Evolutionary conservation across 2,113 vertebrate genomes (phyloP).

Genomic region (Balaenoptera acutorostrata): DNA sequence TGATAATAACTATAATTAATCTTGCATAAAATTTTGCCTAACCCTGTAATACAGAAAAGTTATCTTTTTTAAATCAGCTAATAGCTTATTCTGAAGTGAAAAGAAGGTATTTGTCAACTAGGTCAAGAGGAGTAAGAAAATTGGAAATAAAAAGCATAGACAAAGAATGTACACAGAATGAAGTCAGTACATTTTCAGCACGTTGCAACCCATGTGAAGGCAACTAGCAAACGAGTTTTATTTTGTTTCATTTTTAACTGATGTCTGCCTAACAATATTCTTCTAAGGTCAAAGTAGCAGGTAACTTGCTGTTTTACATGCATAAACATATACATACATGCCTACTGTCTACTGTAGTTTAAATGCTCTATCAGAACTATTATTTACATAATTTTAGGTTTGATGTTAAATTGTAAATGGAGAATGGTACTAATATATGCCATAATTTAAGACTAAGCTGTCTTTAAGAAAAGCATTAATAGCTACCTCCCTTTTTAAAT

Average conservation of each 20-base stretch:
- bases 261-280: neutral
- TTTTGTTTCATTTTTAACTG: neutral
- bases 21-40: slow-evolving; percentile 46
- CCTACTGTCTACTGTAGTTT: too few species aligned
- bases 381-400: neutral
- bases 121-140: slow-evolving; percentile 17
- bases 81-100: slow-evolving; percentile 33
- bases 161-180: neutral
- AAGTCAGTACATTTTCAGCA: neutral
- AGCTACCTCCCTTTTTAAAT: neutral
- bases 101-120: slow-evolving; percentile 49
- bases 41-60: slow-evolving; percentile 45
- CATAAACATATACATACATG: neutral
- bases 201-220: neutral
- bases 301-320: neutral
- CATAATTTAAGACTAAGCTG: neutral
- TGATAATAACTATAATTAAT: slow-evolving; percentile 63
- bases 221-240: neutral
- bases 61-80: neutral
- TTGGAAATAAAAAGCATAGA: neutral
- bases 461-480: neutral
- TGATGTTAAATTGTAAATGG: neutral
- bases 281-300: neutral
- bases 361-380: neutral
- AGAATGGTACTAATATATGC: neutral